phyloP scores from a whole-genome alignment of 2,888 invertebrate species.

The Trissolcus brochymenae region DNA sequence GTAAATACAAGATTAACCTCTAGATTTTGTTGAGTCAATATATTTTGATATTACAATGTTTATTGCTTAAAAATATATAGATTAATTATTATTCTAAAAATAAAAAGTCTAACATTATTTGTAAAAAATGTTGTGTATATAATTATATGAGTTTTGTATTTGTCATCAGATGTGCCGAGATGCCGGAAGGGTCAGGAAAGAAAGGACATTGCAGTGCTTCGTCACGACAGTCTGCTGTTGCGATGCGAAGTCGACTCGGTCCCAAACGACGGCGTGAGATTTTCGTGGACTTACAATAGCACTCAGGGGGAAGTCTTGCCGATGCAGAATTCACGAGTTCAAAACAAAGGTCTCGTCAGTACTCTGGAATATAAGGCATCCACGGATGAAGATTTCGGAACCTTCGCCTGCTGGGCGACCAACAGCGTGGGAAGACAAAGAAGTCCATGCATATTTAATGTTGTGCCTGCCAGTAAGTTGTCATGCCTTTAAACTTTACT shows the following conservation, averaged over 20 bases:
- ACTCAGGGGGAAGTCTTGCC: slow-evolving; percentile 85
- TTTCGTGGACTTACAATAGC: slow-evolving; percentile 91
- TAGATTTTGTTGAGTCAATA: no score
- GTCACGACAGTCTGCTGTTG: slow-evolving; percentile 84
- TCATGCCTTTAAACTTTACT: slow-evolving; percentile 40
- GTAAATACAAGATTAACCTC: no score
- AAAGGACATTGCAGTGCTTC: slow-evolving; percentile 84
- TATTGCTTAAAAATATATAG: no score
- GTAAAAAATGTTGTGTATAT: not conserved
- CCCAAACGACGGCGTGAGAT: slow-evolving; percentile 83
- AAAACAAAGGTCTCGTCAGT: slow-evolving; percentile 77
- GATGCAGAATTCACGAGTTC: slow-evolving; percentile 81
- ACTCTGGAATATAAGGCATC: slow-evolving; percentile 80
- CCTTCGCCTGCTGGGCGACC: slow-evolving; percentile 91
- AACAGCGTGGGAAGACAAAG: slow-evolving; percentile 89
- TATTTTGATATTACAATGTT: no score
- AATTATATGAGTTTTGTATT: slow-evolving; percentile 80
- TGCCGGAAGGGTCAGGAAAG: slow-evolving; percentile 85
- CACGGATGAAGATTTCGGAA: slow-evolving; percentile 83
- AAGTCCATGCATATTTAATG: slow-evolving; percentile 88
- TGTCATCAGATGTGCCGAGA: slow-evolving; percentile 83
- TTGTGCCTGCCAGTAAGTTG: slow-evolving; percentile 87
- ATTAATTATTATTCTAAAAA: no score
- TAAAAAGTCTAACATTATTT: not conserved
- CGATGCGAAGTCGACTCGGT: slow-evolving; percentile 90